Base-by-base conservation (phyloP, 2,113 vertebrate genomes). In the Upupa epops region DNA sequence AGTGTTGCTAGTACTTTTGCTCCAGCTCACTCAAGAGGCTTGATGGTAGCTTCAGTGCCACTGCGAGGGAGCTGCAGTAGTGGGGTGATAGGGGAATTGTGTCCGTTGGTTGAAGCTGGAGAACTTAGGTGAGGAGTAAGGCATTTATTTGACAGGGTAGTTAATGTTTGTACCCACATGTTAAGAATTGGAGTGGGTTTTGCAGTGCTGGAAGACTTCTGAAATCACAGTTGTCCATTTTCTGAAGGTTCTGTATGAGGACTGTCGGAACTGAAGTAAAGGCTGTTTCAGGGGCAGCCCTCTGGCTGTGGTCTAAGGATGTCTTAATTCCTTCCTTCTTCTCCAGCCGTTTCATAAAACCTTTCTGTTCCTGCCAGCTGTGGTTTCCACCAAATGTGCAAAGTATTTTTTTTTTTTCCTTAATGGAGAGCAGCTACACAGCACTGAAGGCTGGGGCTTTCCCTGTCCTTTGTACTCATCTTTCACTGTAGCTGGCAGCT, bases 291-390 rank as follows among this genome's bases (percentile, higher is more conserved):
- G 32, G 59, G 78, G 34, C 83, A 83, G 40, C 29, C 56, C 46
- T 36, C n/a, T 82, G 60, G 71, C 71, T 68, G 64, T 60, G 78
- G 59, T 75, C 18, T 66, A 63, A 71, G 87, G 51, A 19, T 87
- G 75, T 81, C 80, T 73, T 52, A 78, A 73, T 55, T 68, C 60
- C 34, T 83, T 83, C 58, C 60, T 89, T 79, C 66, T 56, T 84
- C 68, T 59, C 48, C 64, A 77, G 73, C 77, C 12, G 0, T 58
- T 69, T 64, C 17, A 21, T 6, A 17, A 28, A 61, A 32, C 52
- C 49, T 89, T 37, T 69, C 12, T 13, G 37, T 52, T 88, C 75
- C 68, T 86, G 37, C 52, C 69, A 64, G 58, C 49, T 49, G 45
- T 1, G 1, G 9, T 64, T 88, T 71, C 75, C 29, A 82, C 51